Conservation (phyloP, 2,797 vertebrate genomes). For the Fringilla coelebs region DNA sequence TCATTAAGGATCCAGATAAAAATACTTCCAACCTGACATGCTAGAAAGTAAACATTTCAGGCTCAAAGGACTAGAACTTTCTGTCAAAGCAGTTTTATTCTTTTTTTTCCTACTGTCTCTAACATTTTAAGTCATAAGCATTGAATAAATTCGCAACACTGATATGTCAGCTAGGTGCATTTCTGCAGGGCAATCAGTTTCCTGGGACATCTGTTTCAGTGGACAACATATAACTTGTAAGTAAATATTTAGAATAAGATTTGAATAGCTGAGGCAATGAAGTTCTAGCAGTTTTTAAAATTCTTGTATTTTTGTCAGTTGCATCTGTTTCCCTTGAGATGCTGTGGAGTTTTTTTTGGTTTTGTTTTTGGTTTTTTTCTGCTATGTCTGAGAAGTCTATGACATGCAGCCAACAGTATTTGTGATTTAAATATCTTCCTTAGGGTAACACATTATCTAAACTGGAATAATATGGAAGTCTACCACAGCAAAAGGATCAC, state of each 20-base stretch:
- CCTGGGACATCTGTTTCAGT: neutral
- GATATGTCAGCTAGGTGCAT: neutral
- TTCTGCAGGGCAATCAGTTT: neutral
- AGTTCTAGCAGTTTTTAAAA: neutral
- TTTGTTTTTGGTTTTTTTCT: neutral
- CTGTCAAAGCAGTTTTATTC: neutral
- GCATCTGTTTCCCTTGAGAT: neutral
- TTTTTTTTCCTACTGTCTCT: neutral
- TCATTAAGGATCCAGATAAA: neutral
- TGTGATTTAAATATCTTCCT: neutral
- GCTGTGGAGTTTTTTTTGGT: neutral
- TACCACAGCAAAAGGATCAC: neutral
- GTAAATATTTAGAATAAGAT: neutral
- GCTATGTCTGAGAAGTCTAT: neutral
- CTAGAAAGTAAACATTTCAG: neutral
- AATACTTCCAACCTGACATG: neutral
- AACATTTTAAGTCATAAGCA: neutral
- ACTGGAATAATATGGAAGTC: neutral
- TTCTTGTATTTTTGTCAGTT: constrained; percentile 12
- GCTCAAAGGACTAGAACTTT: neutral
- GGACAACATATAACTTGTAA: neutral
- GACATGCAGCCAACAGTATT: neutral
- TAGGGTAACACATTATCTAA: neutral
- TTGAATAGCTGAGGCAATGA: neutral
- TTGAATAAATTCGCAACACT: neutral